Conservation (phyloP, 2,888 invertebrate genomes). For the Sinohyriopsis cumingii region DNA sequence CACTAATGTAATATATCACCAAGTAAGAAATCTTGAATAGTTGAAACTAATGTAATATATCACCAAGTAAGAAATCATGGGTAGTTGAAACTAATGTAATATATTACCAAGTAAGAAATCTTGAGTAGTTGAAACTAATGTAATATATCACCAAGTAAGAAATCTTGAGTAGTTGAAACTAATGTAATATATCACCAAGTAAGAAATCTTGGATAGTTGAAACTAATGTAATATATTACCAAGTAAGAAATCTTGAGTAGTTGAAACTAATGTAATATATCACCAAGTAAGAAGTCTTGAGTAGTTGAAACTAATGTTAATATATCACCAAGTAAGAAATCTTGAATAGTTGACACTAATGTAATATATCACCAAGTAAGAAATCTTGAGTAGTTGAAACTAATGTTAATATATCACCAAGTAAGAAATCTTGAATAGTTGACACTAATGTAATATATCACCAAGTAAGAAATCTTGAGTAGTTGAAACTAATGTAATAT, state of each 20-base stretch:
- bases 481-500: constrained; percentile 1
- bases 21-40: constrained; percentile 32
- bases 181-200: constrained; percentile 37
- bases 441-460: constrained; percentile 4
- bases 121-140: too few relatives aligned
- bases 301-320: too few relatives aligned
- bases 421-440: constrained; percentile 27
- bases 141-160: constrained; percentile 42
- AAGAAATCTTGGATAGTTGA: constrained; percentile 6
- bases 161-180: too few relatives aligned
- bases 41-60: constrained; percentile 1
- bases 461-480: constrained; percentile 38
- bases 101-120: constrained; percentile 42
- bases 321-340: constrained; percentile 42
- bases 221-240: constrained; percentile 15
- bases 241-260: constrained; percentile 32
- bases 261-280: constrained; percentile 1
- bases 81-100: too few relatives aligned
- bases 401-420: constrained; percentile 22
- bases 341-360: too few relatives aligned
- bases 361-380: constrained; percentile 42
- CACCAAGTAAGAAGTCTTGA: constrained; percentile 39
- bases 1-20: constrained; percentile 15
- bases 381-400: too few relatives aligned
- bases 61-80: constrained; percentile 38